A percentile compares a stretch with the other conserved stretches of the same genome.
phyloP scores from a whole-genome alignment of 2,888 invertebrate species.

The Lycocerus yunnanus region DNA sequence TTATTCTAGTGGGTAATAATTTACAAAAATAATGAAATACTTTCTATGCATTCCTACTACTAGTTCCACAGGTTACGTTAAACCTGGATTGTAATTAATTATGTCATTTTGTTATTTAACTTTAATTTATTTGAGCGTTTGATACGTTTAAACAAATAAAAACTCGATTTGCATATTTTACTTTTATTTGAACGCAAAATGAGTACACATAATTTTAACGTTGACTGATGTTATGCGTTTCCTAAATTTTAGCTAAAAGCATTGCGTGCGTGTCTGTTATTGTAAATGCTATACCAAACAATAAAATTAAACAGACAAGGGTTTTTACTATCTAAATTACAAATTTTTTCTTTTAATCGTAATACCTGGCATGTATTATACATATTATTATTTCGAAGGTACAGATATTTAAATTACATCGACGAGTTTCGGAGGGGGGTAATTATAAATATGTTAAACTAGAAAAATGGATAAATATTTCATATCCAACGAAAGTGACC shows the following conservation, averaged over 20 bases:
- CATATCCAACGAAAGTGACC: too few species aligned
- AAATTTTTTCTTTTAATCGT: not conserved
- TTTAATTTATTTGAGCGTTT: not conserved
- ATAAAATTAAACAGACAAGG: not conserved
- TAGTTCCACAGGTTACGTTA: not conserved
- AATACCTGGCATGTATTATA: not conserved
- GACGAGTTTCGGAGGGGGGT: not conserved
- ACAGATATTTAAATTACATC: too few species aligned
- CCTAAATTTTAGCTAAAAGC: not conserved
- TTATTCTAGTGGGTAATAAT: not conserved
- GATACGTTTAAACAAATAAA: not conserved
- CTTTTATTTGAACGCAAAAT: not conserved
- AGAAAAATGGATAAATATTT: too few species aligned
- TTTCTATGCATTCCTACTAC: not conserved
- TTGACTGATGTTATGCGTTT: not conserved
- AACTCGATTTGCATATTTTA: not conserved
- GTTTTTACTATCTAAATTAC: not conserved
- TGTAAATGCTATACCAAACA: not conserved
- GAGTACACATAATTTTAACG: not conserved
- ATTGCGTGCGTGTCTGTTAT: not conserved
- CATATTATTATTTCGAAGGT: not conserved
- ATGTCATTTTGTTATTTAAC: not conserved
- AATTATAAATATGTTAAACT: too few species aligned
- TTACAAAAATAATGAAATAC: not conserved
- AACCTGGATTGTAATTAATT: not conserved